Evolutionary conservation across 2,888 invertebrate genomes (phyloP), one percentile per base, ranked within the genome.

Genomic region (Drosophila cyrtoloma): DNA sequence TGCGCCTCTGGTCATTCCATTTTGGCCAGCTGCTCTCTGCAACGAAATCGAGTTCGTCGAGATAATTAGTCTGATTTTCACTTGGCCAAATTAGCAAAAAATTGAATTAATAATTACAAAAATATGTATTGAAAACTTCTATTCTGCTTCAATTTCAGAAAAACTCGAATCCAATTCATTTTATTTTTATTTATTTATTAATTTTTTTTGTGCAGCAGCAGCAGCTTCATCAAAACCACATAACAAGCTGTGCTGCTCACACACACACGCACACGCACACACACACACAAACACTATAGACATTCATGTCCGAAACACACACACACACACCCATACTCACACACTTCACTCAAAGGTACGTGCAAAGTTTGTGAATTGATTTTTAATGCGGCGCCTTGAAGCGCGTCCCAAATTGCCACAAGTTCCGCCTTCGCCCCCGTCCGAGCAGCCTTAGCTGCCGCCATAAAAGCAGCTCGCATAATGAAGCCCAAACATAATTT

Each of bases 401-500:
- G 69, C 79, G 82, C 70, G 60, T 63, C 68, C 78, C 75, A 75
- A 78, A 74, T 67, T 64, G 71, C 58, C 74, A 33, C 37, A 52
- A 33, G 19, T 14, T 42, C 44, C 59, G 30, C 28, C n/a, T 7
- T 4, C 35, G 5, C 52, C 47, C 12, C 7, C 35, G 1, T n/a
- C 26, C 26, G 12, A 19, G 7, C 32, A 33, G 42, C 5, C 26
- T 3, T 12, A 30, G 37, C 37, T 35, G 28, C 51, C 26, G 69
- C 53, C 62, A 62, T 72, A 66, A 73, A 79, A 82, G 72, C 71
- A 60, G 50, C 71, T 74, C 71, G 76, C 67, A 82, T 84, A 89
- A 89, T 86, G 82, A 86, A 84, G 86, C 89, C 84, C 71, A 89
- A 86, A 75, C 87, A 89, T 84, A 82, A 89, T 86, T 86, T 86